Percentiles rank a stretch among this genome's conserved stretches.
These are phyloP conservation scores for Atta cephalotes DNA, from an alignment of 1,140 invertebrate genomes.

Conservation along the genomic window DNA sequence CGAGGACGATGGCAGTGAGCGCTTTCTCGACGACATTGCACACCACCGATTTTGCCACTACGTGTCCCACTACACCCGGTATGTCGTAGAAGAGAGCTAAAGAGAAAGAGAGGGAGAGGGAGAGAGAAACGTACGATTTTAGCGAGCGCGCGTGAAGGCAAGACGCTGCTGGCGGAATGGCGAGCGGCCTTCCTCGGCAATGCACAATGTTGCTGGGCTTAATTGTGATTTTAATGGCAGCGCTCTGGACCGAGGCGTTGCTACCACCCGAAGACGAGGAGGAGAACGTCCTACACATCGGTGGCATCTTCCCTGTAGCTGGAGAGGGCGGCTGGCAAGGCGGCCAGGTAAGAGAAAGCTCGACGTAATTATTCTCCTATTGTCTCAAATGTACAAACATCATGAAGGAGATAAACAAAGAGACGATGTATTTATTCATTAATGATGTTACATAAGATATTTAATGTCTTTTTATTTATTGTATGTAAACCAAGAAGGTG, in stretches of 20 bases:
- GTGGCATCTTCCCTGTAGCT: slow-evolving; percentile 98
- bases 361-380: slow-evolving; percentile 13
- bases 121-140: slow-evolving; percentile 28
- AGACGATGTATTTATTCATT: background rate
- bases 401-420: too few species aligned
- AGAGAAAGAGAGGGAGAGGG: background rate
- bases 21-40: slow-evolving; percentile 39
- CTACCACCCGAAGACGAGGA: slow-evolving; percentile 76
- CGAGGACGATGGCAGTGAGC: slow-evolving; percentile 55
- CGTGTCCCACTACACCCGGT: slow-evolving; percentile 58
- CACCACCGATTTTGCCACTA: slow-evolving; percentile 60
- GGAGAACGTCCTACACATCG: slow-evolving; percentile 96
- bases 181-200: slow-evolving; percentile 41
- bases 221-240: slow-evolving; percentile 71
- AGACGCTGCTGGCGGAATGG: slow-evolving; percentile 31
- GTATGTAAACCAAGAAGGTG: background rate
- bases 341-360: slow-evolving; percentile 88
- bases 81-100: slow-evolving; percentile 63
- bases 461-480: background rate
- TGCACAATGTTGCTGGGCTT: slow-evolving; percentile 73
- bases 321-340: slow-evolving; percentile 98
- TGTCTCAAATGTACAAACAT: background rate
- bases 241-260: slow-evolving; percentile 72
- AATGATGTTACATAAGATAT: background rate
- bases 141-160: background rate